Percentiles rank a stretch among this genome's conserved stretches.
Evolutionary conservation across 92 coral and sea anemone genomes (phyloP).

Genomic region (Montipora capitata): DNA sequence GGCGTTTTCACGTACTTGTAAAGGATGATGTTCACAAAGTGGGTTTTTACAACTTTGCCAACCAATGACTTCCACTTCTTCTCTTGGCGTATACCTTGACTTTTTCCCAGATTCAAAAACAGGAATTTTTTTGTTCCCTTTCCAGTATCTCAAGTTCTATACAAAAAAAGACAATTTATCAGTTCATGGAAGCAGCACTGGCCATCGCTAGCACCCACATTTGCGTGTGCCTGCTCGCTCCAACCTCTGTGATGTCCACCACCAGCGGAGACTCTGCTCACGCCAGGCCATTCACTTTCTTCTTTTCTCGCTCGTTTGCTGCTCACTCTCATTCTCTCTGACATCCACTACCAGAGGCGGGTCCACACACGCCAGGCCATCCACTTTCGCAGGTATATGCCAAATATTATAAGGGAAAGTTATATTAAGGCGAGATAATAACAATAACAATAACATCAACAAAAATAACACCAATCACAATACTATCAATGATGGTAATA

Average conservation of each 20-base stretch:
- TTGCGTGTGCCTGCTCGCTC: too few species aligned
- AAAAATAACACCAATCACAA: not conserved
- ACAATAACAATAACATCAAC: not conserved
- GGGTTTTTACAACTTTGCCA: slow-evolving; percentile 6
- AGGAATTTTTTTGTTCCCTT: slow-evolving; percentile 35
- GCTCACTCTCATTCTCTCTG: slow-evolving; percentile 43
- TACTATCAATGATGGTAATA: too few species aligned
- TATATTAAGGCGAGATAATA: not conserved
- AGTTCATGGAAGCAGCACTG: slow-evolving; percentile 9
- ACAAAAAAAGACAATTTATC: slow-evolving; percentile 9
- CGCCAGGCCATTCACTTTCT: too few species aligned
- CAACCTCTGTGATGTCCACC: too few species aligned
- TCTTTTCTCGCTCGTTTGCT: too few species aligned
- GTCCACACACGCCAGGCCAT: not conserved
- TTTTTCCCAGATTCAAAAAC: slow-evolving; percentile 51
- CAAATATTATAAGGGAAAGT: not conserved
- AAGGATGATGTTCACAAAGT: slow-evolving; percentile 58
- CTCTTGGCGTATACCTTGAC: slow-evolving; percentile 57
- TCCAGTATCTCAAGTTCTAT: slow-evolving; percentile 37
- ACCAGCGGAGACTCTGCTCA: too few species aligned
- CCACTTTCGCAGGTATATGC: not conserved
- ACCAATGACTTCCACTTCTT: slow-evolving; percentile 32
- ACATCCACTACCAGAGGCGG: slow-evolving; percentile 2
- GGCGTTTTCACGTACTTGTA: slow-evolving; percentile 66
- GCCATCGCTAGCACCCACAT: too few species aligned